These are phyloP conservation scores for Cynoglossus semilaevis DNA, from an alignment of 2,113 vertebrate genomes.

Conservation along the genomic window DNA sequence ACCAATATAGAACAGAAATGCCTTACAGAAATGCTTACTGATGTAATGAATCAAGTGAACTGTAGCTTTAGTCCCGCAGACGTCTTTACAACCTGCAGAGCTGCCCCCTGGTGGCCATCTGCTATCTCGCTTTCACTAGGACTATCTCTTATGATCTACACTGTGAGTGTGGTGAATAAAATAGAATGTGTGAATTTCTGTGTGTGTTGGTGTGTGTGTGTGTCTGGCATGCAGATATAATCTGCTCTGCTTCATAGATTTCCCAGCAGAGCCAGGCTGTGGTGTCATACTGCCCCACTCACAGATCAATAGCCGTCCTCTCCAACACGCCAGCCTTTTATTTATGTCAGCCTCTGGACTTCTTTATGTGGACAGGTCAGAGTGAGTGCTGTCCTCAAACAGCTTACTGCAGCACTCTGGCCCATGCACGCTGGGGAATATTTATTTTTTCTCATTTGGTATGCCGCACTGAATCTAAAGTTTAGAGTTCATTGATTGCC, in stretches of 20 bases:
- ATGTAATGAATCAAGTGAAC: too few species aligned
- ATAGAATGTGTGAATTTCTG: too few species aligned
- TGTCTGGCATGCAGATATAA: too few species aligned
- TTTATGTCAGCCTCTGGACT: constrained; percentile 66
- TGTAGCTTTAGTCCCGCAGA: too few species aligned
- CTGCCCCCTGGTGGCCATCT: too few species aligned
- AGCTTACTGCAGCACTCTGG: constrained; percentile 72
- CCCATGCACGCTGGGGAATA: constrained; percentile 34
- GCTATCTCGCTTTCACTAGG: too few species aligned
- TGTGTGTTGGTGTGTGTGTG: too few species aligned
- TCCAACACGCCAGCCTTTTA: constrained; percentile 51
- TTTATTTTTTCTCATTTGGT: constrained; percentile 70
- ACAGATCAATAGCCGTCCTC: constrained; percentile 68
- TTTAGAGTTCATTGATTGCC: constrained; percentile 66
- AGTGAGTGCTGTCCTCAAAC: constrained; percentile 64
- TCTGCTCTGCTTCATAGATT: constrained; percentile 15
- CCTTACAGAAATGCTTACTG: too few species aligned
- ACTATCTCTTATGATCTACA: too few species aligned
- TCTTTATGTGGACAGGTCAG: constrained; percentile 64
- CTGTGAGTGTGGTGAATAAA: too few species aligned
- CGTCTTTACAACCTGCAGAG: too few species aligned
- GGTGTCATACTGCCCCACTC: constrained; percentile 53
- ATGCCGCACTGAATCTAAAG: constrained; percentile 65
- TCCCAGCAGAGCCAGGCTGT: constrained; percentile 39
- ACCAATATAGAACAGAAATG: too few species aligned